Conservation (phyloP, 2,888 invertebrate genomes). For the Mystacides longicornis region DNA sequence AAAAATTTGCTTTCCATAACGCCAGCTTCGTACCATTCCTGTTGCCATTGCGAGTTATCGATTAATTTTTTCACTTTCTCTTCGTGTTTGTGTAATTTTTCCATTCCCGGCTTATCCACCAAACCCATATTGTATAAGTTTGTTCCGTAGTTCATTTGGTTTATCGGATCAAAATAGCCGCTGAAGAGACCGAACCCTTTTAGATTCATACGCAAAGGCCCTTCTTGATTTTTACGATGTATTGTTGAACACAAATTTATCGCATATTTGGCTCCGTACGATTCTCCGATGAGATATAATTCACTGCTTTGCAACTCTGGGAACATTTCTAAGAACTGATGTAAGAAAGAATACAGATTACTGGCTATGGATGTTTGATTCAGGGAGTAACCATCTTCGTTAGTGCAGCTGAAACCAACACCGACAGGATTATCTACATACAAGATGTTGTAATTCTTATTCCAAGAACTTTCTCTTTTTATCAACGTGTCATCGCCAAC, state of each 20-base stretch:
- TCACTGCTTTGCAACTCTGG: constrained; percentile 64
- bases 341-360: constrained; percentile 66
- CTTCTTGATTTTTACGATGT: constrained; percentile 37
- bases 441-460: constrained; percentile 65
- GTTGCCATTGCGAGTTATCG: too few relatives aligned
- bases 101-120: background rate
- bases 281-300: constrained; percentile 86
- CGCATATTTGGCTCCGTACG: constrained; percentile 72
- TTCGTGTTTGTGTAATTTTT: background rate
- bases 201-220: background rate
- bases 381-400: constrained; percentile 60
- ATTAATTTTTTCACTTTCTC: background rate
- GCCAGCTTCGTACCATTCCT: too few relatives aligned
- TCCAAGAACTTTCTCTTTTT: constrained; percentile 59
- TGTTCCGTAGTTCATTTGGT: background rate
- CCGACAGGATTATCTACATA: constrained; percentile 93
- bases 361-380: constrained; percentile 74
- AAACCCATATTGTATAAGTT: background rate
- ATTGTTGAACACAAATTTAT: constrained; percentile 76
- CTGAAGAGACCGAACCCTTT: background rate
- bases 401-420: constrained; percentile 86
- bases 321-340: constrained; percentile 80
- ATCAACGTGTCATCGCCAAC: background rate
- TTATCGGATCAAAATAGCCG: background rate
- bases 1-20: too few relatives aligned